Conservation (phyloP, 2,888 invertebrate genomes). For the Bursaphelenchus okinawaensis region DNA sequence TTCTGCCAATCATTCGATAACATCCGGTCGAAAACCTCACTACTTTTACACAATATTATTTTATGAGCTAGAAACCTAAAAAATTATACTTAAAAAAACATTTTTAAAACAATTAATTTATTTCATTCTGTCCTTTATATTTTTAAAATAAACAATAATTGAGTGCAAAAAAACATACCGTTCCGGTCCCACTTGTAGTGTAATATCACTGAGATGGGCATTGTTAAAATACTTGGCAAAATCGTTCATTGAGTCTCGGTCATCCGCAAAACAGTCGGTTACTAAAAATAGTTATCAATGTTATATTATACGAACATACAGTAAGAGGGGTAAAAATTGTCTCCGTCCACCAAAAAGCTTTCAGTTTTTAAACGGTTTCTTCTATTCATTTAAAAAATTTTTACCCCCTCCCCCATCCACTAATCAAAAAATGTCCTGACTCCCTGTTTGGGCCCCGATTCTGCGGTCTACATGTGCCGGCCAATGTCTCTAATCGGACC, state of each 20-base stretch:
- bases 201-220: slow-evolving; percentile 52
- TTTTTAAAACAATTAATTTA: slow-evolving; percentile 7
- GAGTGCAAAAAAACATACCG: slow-evolving; percentile 40
- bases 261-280: slow-evolving; percentile 56
- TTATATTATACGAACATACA: background rate
- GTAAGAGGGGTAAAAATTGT: background rate
- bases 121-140: background rate
- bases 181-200: slow-evolving; percentile 58
- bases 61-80: slow-evolving; percentile 60
- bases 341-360: too few species aligned
- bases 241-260: slow-evolving; percentile 55
- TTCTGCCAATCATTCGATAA: slow-evolving; percentile 59
- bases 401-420: too few species aligned
- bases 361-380: too few species aligned
- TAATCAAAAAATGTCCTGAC: too few species aligned
- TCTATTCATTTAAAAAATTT: too few species aligned
- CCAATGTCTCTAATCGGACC: too few species aligned
- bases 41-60: slow-evolving; percentile 59
- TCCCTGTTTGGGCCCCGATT: too few species aligned
- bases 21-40: slow-evolving; percentile 62
- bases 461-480: too few species aligned
- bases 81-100: slow-evolving; percentile 3
- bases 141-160: background rate
- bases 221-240: slow-evolving; percentile 57
- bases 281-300: slow-evolving; percentile 14